Conservation (phyloP, 2,888 invertebrate genomes). For the Girardia tigrina region DNA sequence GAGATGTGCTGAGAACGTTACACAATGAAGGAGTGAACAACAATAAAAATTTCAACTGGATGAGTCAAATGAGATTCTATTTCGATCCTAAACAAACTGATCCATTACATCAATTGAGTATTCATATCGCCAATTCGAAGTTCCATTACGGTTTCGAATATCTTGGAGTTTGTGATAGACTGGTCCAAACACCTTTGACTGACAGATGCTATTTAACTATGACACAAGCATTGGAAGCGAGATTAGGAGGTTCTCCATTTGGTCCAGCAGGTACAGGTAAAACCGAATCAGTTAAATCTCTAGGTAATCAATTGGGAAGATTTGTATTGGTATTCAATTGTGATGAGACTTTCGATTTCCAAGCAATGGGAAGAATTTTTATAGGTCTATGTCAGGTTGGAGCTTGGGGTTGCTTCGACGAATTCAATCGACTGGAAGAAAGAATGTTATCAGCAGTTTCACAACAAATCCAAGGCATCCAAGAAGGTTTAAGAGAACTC, state of each 20-base stretch:
- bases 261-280: slow-evolving; percentile 65
- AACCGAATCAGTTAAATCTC: slow-evolving; percentile 95
- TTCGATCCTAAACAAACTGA: slow-evolving; percentile 90
- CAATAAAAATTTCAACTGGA: slow-evolving; percentile 89
- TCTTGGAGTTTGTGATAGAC: slow-evolving; percentile 88
- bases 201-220: slow-evolving; percentile 97
- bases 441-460: slow-evolving; percentile 97
- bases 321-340: slow-evolving; percentile 99
- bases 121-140: slow-evolving; percentile 69
- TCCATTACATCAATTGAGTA: slow-evolving; percentile 66
- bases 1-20: slow-evolving; percentile 80
- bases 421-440: slow-evolving; percentile 95
- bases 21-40: slow-evolving; percentile 71
- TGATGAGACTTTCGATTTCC: slow-evolving; percentile 97
- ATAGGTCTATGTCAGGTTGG: slow-evolving; percentile 96
- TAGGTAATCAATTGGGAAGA: slow-evolving; percentile 90
- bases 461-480: slow-evolving; percentile 97
- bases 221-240: slow-evolving; percentile 91
- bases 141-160: slow-evolving; percentile 99
- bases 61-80: slow-evolving; percentile 96
- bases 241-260: slow-evolving; percentile 97
- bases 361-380: slow-evolving; percentile 95
- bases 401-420: slow-evolving; percentile 99
- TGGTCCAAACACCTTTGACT: slow-evolving; percentile 88
- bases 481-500: slow-evolving; percentile 57